A percentile compares a stretch with the other conserved stretches of the same genome.
phyloP scores from a whole-genome alignment of 2,113 vertebrate genomes.

The Cettia cetti region DNA sequence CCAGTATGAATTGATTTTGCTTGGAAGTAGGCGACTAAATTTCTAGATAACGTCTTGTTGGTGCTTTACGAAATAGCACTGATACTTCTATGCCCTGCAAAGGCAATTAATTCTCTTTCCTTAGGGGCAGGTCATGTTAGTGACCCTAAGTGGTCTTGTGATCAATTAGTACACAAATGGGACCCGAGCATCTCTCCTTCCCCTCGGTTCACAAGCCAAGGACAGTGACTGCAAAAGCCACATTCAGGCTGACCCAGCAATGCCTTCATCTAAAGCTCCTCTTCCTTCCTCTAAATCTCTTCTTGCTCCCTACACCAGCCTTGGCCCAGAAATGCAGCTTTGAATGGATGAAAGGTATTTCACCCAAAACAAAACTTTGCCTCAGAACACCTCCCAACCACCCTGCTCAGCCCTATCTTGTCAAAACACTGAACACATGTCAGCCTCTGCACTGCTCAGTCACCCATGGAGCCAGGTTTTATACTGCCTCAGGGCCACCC shows the following conservation, averaged over 20 bases:
- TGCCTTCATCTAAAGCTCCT: not conserved
- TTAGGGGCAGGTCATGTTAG: not conserved
- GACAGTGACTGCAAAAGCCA: not conserved
- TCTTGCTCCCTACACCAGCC: not conserved
- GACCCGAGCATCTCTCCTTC: not conserved
- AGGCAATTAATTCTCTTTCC: not conserved
- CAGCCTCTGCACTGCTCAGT: not conserved
- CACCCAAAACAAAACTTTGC: not conserved
- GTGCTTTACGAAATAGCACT: not conserved
- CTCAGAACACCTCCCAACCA: not conserved
- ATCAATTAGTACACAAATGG: not conserved
- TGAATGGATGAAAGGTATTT: not conserved
- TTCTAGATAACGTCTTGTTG: not conserved
- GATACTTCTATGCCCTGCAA: not conserved
- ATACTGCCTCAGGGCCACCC: not conserved
- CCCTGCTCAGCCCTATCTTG: not conserved
- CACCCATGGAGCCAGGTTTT: not conserved
- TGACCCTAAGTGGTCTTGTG: not conserved
- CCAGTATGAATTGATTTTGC: not conserved
- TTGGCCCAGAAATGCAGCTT: not conserved
- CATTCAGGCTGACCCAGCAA: not conserved
- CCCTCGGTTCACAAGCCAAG: not conserved
- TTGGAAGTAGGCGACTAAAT: not conserved
- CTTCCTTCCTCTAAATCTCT: not conserved
- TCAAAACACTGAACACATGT: accelerated